Base-by-base conservation (phyloP, 2,113 vertebrate genomes). In the Tinamus guttatus region DNA sequence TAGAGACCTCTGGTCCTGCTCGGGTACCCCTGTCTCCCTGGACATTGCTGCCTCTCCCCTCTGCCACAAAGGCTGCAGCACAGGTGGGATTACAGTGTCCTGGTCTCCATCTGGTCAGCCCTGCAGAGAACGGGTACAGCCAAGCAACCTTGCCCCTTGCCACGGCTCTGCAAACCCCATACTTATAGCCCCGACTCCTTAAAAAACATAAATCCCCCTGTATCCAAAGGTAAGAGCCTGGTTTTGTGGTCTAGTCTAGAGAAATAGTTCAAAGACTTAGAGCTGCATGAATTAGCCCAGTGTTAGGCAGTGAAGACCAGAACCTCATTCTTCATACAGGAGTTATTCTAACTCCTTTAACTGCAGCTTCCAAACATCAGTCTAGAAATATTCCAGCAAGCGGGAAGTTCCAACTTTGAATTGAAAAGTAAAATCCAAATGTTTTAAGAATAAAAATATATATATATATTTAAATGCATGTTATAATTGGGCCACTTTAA, bases 31-130 rank as follows among this genome's bases (percentile, higher is more conserved):
- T 52, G 54, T 21, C 0, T 3, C 60, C 32, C 38, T n/a, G 28
- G 17, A 19, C 28, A 5, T 47, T 62, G 4, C 13, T n/a, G 13
- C 40, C 8, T 62, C 38, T 22, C 4, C 0, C 1, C 54, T 65
- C 54, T 3, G 25, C 7, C 9, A 5, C 5, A 17, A 15, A 82
- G n/a, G 45, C 62, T 79, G 54, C 79, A 92, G 52, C 47, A 38
- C 24, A 11, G 24, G 21, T 41, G 30, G 59, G 45, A 74, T 36
- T 5, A 12, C 20, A 70, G 28, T 30, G 75, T 41, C 51, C 70
- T 62, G 28, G 17, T 21, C 13, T 18, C 40, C n/a, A 22, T 62
- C 4, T 62, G 54, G 54, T 8, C n/a, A 65, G 3, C 5, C 14
- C 22, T 28, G 27, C 13, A 54, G 52, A 54, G 13, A 54, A 27